Percentiles rank a stretch among this genome's conserved stretches.
Evolutionary conservation across 2,113 vertebrate genomes (phyloP).

Genomic region (Dromaius novaehollandiae): DNA sequence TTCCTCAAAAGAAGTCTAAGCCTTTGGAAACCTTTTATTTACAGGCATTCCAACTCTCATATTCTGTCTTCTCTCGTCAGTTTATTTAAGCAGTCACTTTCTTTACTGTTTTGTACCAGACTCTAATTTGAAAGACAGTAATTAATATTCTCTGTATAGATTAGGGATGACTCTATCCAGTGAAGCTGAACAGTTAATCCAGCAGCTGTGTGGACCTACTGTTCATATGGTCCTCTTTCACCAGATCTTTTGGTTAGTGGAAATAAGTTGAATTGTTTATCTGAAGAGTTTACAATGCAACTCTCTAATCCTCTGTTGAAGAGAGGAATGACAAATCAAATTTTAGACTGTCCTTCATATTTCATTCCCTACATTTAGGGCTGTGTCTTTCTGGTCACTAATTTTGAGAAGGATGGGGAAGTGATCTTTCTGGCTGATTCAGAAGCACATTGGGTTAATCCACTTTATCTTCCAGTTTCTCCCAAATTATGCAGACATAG

Average conservation of each 20-base stretch:
- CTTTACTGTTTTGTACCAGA: neutral
- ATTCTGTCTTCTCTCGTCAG: neutral
- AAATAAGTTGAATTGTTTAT: neutral
- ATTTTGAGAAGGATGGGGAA: too few species aligned
- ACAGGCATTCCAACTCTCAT: neutral
- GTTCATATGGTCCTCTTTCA: neutral
- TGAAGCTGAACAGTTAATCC: neutral
- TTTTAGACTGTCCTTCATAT: neutral
- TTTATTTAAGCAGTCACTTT: neutral
- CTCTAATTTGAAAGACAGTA: neutral
- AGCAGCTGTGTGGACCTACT: neutral
- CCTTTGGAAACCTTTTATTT: neutral
- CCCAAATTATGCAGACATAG: neutral
- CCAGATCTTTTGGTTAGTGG: neutral
- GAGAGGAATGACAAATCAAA: neutral
- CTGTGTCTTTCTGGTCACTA: neutral
- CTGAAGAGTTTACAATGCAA: neutral
- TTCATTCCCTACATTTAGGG: neutral
- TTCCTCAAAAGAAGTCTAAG: neutral
- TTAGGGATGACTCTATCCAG: neutral
- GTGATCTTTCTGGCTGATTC: neutral
- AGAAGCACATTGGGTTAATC: neutral
- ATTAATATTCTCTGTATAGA: neutral
- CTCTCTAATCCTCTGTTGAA: neutral
- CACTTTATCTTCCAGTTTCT: neutral